These are phyloP conservation scores for Campoletis sonorensis DNA, from an alignment of 1,140 invertebrate genomes.

Conservation along the genomic window DNA sequence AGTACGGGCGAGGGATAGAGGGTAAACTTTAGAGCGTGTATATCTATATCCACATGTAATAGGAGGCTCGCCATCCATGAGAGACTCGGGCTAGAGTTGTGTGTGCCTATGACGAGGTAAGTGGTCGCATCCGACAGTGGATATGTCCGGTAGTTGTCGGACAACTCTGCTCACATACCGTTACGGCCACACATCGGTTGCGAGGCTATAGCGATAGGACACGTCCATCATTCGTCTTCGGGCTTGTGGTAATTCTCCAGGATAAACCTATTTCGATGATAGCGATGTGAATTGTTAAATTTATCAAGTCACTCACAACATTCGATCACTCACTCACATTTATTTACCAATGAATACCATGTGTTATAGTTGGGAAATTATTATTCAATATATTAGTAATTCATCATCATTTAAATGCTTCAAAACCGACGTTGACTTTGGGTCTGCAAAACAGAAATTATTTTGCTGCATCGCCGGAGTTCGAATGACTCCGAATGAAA, in stretches of 20 bases:
- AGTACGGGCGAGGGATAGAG: background rate
- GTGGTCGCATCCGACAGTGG: slow-evolving; percentile 51
- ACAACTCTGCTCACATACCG: slow-evolving; percentile 37
- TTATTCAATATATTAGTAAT: too few relatives aligned
- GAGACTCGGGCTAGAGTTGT: slow-evolving; percentile 13
- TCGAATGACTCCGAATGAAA: too few relatives aligned
- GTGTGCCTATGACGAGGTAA: slow-evolving; percentile 45
- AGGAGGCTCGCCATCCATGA: background rate
- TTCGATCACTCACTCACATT: background rate
- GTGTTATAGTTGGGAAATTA: too few relatives aligned
- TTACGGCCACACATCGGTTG: slow-evolving; percentile 3
- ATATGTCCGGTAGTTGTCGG: slow-evolving; percentile 50
- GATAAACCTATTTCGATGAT: slow-evolving; percentile 32
- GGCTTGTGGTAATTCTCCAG: slow-evolving; percentile 25
- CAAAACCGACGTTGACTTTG: too few relatives aligned
- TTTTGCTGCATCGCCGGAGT: too few relatives aligned
- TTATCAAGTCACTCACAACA: background rate
- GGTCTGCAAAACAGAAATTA: too few relatives aligned
- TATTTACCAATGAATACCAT: too few relatives aligned
- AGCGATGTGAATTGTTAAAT: background rate
- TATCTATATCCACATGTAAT: slow-evolving; percentile 1
- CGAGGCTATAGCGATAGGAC: background rate
- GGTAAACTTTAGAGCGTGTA: background rate
- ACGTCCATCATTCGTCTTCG: slow-evolving; percentile 36
- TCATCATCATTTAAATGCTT: too few relatives aligned